phyloP scores from a whole-genome alignment of 2,888 invertebrate species.

The Brachyopa scutellaris region DNA sequence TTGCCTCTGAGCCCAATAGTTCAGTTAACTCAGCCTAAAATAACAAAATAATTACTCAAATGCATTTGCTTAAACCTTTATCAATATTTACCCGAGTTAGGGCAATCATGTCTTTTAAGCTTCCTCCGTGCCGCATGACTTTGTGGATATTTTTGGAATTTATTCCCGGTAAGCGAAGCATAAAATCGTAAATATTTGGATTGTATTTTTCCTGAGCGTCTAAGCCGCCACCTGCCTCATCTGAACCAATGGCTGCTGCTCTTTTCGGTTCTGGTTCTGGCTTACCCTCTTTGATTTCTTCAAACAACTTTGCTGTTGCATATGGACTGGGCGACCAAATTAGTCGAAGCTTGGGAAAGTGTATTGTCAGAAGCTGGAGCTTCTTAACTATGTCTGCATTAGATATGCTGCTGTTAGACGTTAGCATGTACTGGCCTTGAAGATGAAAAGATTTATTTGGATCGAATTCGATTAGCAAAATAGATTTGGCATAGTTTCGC shows the following conservation, averaged over 20 bases:
- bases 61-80: too few relatives aligned
- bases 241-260: conserved; percentile 88
- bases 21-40: conserved; percentile 86
- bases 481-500: conserved; percentile 92
- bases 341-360: conserved; percentile 95
- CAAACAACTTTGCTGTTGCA: conserved; percentile 97
- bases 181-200: conserved; percentile 88
- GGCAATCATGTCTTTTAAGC: conserved; percentile 86
- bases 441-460: conserved; percentile 95
- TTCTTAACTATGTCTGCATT: conserved; percentile 92
- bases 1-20: conserved; percentile 88
- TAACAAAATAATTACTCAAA: not conserved
- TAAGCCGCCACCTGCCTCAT: conserved; percentile 82
- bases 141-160: conserved; percentile 91
- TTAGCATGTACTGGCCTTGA: conserved; percentile 92
- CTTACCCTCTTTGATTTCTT: conserved; percentile 95
- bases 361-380: conserved; percentile 94
- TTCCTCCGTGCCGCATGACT: conserved; percentile 89
- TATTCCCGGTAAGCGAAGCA: conserved; percentile 94
- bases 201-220: conserved; percentile 88
- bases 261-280: conserved; percentile 89
- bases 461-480: conserved; percentile 97
- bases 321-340: conserved; percentile 99
- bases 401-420: conserved; percentile 86
- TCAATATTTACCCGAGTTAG: too few relatives aligned